These are phyloP conservation scores for Thinocorus orbignyianus DNA, from an alignment of 2,113 vertebrate genomes.

Conservation along the genomic window DNA sequence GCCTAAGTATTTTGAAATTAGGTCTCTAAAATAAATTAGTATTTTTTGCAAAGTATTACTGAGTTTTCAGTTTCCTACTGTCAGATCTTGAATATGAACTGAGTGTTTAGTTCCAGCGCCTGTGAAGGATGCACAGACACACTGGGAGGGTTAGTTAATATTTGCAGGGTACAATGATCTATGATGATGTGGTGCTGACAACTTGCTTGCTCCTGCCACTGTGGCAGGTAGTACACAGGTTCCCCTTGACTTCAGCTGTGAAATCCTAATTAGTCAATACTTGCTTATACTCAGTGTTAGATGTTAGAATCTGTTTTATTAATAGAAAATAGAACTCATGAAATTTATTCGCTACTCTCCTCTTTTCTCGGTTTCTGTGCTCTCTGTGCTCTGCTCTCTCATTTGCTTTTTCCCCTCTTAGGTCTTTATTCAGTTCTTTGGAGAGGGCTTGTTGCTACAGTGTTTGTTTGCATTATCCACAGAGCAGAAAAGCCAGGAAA, in stretches of 20 bases:
- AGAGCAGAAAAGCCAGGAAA: not conserved
- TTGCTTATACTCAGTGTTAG: not conserved
- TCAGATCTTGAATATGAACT: not conserved
- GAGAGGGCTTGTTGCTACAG: not conserved
- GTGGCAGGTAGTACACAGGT: not conserved
- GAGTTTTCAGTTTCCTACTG: not conserved
- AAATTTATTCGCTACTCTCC: not conserved
- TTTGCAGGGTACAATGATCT: not conserved
- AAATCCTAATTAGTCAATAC: not conserved
- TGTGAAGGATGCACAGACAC: not conserved
- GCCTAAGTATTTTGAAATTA: not conserved
- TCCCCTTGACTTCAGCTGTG: not conserved
- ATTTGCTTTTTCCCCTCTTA: not conserved
- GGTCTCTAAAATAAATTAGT: not conserved
- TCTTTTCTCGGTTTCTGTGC: not conserved
- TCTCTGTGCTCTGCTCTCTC: not conserved
- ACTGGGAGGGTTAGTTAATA: not conserved
- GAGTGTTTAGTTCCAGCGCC: not conserved
- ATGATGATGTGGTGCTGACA: not conserved
- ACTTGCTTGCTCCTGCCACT: not conserved
- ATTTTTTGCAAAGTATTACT: not conserved
- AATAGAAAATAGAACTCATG: not conserved
- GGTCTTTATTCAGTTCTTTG: not conserved
- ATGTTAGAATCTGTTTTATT: not conserved
- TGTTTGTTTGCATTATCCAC: not conserved